Conservation (phyloP, 1,140 invertebrate species). For the Philopotamus ludificatus region DNA sequence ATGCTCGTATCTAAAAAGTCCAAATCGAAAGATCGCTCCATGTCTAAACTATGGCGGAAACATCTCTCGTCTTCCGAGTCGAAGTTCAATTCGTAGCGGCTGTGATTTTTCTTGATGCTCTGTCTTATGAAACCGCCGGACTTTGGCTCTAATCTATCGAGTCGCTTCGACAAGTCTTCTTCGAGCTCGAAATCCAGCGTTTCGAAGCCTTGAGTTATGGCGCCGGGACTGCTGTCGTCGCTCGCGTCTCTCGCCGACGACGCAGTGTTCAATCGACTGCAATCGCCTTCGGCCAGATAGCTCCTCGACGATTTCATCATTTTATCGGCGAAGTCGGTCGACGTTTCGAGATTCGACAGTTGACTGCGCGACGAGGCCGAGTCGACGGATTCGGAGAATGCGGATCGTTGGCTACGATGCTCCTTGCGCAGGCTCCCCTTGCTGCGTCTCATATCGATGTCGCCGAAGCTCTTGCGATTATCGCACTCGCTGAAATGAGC, state of each 20-base stretch:
- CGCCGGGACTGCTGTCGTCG: constrained; percentile 37
- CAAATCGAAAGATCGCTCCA: constrained; percentile 38
- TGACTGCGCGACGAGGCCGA: constrained; percentile 35
- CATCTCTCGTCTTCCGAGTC: constrained; percentile 40
- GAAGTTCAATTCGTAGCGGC: constrained; percentile 39
- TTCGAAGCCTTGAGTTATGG: constrained; percentile 24
- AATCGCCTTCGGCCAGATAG: constrained; percentile 36
- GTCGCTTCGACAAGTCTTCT: constrained; percentile 36
- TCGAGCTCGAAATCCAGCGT: constrained; percentile 36
- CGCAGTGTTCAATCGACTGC: constrained; percentile 23
- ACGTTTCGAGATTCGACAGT: constrained; percentile 24
- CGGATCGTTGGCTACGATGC: constrained; percentile 29
- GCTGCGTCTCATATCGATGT: constrained; percentile 21
- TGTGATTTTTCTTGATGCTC: constrained; percentile 31
- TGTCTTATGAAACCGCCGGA: constrained; percentile 22
- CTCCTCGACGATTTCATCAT: constrained; percentile 39
- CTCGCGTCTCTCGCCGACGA: constrained; percentile 35
- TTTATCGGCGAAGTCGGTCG: constrained; percentile 36
- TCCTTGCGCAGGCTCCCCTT: constrained; percentile 30
- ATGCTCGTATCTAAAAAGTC: constrained; percentile 37
- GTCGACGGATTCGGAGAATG: constrained; percentile 37
- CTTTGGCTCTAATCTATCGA: constrained; percentile 36
- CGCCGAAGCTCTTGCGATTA: constrained; percentile 35
- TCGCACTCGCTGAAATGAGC: constrained; percentile 33
- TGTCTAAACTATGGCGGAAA: constrained; percentile 37